Percentiles rank a stretch among this genome's conserved stretches.
Evolutionary conservation across 2,113 vertebrate species (phyloP).

Genomic region (Centropus unirufus): DNA sequence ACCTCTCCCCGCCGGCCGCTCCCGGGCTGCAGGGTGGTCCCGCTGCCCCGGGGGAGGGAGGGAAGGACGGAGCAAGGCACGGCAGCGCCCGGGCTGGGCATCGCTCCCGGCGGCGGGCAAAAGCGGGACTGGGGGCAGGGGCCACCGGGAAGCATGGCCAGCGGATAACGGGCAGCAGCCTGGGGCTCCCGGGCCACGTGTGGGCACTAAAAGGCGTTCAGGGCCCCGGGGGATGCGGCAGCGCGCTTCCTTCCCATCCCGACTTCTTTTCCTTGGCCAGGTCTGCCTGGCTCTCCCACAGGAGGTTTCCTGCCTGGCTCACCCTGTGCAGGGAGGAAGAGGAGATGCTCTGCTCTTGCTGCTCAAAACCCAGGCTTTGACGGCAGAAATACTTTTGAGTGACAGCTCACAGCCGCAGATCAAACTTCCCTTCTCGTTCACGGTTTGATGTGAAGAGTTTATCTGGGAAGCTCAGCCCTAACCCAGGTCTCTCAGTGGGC

Average conservation of each 20-base stretch:
- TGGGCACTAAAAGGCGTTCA: background rate
- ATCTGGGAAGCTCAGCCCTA: background rate
- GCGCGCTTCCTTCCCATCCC: background rate
- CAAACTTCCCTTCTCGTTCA: background rate
- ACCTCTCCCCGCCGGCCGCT: too few relatives aligned
- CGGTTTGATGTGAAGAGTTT: background rate
- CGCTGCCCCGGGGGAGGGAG: too few relatives aligned
- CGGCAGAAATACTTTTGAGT: constrained; percentile 18
- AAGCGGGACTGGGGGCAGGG: too few relatives aligned
- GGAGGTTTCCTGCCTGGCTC: background rate
- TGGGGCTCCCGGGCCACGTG: fast-evolving
- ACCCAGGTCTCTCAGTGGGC: background rate
- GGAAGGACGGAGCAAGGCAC: background rate
- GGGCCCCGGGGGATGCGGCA: background rate
- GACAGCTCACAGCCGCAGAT: background rate
- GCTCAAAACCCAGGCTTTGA: background rate
- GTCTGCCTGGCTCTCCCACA: background rate
- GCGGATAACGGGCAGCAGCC: background rate
- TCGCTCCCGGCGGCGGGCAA: too few relatives aligned
- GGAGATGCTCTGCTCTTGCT: background rate
- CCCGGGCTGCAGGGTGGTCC: too few relatives aligned
- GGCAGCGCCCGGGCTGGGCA: background rate
- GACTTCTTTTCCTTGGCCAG: background rate
- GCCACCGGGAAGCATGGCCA: too few relatives aligned
- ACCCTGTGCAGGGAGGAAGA: background rate